Evolutionary conservation across 2,113 vertebrate species (phyloP).

Genomic region (Mustelus asterias): DNA sequence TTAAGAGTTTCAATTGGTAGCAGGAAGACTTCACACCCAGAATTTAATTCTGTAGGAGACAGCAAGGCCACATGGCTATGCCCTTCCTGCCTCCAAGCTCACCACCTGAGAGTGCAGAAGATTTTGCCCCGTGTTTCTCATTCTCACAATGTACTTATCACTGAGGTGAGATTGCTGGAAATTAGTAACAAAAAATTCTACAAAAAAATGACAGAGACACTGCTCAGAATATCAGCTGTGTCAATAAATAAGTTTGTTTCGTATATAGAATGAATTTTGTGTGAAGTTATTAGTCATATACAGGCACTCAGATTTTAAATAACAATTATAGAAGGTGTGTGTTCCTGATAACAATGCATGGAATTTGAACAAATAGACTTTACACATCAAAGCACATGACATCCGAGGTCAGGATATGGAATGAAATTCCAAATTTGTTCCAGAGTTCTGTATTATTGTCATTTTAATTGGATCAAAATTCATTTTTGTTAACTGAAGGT

Average conservation of each 20-base stretch:
- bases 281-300: not conserved
- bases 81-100: too few species aligned
- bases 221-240: not conserved
- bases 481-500: not conserved
- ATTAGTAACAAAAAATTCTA: not conserved
- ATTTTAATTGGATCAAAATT: constrained; percentile 23
- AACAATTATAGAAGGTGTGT: not conserved
- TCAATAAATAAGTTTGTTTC: not conserved
- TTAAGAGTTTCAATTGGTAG: too few species aligned
- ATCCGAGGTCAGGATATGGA: not conserved
- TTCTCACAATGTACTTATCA: not conserved
- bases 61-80: too few species aligned
- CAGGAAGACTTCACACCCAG: too few species aligned
- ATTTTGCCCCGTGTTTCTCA: too few species aligned
- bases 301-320: constrained; percentile 9
- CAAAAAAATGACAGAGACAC: not conserved
- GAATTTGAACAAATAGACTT: not conserved
- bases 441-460: not conserved
- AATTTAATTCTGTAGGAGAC: too few species aligned
- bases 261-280: not conserved
- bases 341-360: not conserved
- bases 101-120: too few species aligned
- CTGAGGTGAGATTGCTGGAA: not conserved
- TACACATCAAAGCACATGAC: not conserved
- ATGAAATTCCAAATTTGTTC: constrained; percentile 4